Base-by-base conservation (phyloP, 1,140 invertebrate species). In the Agraylea sexmaculata region DNA sequence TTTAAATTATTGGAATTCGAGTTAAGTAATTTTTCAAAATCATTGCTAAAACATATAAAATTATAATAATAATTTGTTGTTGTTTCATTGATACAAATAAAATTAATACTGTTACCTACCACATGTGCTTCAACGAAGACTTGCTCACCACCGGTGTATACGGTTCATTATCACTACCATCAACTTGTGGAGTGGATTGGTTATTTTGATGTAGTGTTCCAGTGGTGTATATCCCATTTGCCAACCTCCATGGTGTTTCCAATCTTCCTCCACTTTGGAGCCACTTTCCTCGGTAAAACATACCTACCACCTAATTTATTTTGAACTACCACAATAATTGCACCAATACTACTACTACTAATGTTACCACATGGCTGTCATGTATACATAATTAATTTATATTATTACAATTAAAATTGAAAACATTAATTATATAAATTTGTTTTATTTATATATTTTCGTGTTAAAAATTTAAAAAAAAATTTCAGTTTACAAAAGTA, bases 1-100 rank as follows among this genome's bases (percentile, higher is more conserved):
- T 48, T 38, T 15, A 38, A 27, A 30, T 37, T 41, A 21, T 41
- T 40, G 12, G 46, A 48, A 13, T 44, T 38, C 15, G 46, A 48
- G 12, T 21, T 33, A 0, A 48, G 11, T 21, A 48, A 27, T 37
- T 48, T 31, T n/a, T 6, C 17, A 12, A 48, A 17, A 40, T 44
- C 39, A 32, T 41, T 35, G 21, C 46, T 47, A 29, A 40, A 47
- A 47, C 17, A n/a, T 27, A 30, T 16, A 34, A 30, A 12, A 30
- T 5, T 12, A 30, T 30, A 15, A 11, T 5, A 30, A n/a, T n/a
- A n/a, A n/a, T n/a, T n/a, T n/a, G n/a, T n/a, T n/a, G n/a, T n/a
- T n/a, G n/a, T n/a, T n/a, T n/a, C n/a, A n/a, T n/a, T n/a, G n/a
- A n/a, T n/a, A n/a, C n/a, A n/a, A n/a, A n/a, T n/a, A n/a, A n/a